Conservation (phyloP, 2,797 vertebrate species). For the Coendou prehensilis region DNA sequence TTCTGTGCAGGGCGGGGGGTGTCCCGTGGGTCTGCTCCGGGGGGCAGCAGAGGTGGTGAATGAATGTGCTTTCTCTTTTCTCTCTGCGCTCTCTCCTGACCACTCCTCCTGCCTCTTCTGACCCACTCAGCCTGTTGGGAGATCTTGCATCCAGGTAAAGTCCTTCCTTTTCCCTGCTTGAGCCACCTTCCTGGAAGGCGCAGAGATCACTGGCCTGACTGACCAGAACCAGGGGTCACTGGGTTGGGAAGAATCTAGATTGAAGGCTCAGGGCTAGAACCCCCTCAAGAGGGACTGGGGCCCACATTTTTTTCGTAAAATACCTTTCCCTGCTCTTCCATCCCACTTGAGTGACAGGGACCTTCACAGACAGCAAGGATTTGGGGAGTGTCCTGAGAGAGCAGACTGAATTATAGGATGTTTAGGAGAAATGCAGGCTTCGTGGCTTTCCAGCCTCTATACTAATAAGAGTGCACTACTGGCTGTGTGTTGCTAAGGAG, state of each 20-base stretch:
- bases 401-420: not conserved
- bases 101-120: constrained; percentile 87
- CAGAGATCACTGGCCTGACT: not conserved
- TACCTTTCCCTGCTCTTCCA: not conserved
- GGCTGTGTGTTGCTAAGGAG: not conserved
- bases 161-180: constrained; percentile 44
- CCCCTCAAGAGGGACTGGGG: not conserved
- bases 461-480: not conserved
- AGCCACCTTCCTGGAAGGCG: not conserved
- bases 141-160: constrained; percentile 97
- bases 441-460: not conserved
- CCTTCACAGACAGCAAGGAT: not conserved
- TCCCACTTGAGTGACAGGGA: not conserved
- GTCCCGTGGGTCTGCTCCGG: constrained; percentile 6
- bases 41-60: constrained; percentile 45
- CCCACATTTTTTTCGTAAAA: not conserved
- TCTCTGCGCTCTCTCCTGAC: constrained; percentile 81
- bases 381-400: not conserved
- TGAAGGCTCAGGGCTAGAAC: not conserved
- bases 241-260: constrained; percentile 37
- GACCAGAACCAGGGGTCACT: not conserved
- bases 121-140: constrained; percentile 94
- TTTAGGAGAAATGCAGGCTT: constrained; percentile 45
- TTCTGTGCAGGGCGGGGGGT: not conserved
- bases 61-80: constrained; percentile 80